Conservation (phyloP, 1,140 invertebrate species). For the Lasioglossum baleicum region DNA sequence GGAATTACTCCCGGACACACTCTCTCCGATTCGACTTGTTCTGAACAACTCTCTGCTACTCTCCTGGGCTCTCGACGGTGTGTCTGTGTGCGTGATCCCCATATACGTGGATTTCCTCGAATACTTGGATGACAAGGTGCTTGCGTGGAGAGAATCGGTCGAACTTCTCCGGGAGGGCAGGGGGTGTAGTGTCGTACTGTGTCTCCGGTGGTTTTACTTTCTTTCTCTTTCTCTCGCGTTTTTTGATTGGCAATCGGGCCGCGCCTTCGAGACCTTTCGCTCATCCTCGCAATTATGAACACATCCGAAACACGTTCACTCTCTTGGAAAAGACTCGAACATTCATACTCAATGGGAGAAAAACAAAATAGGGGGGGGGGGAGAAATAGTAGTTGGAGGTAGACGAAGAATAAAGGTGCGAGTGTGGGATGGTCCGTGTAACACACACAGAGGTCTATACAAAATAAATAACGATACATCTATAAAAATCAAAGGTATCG, state of each 20-base stretch:
- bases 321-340: conserved; percentile 26
- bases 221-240: conserved; percentile 10
- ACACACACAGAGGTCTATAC: conserved; percentile 69
- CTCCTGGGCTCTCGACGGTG: background rate
- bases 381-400: background rate
- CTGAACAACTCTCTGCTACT: no score
- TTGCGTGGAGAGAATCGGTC: conserved; percentile 7
- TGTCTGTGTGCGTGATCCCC: no score
- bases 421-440: conserved; percentile 57
- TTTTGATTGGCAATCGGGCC: conserved; percentile 65
- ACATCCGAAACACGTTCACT: conserved; percentile 39
- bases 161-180: conserved; percentile 10
- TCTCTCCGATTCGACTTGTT: background rate
- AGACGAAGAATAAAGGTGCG: conserved; percentile 30
- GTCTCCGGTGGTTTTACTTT: background rate
- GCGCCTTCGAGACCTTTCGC: conserved; percentile 45
- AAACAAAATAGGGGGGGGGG: background rate
- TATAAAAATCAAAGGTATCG: conserved; percentile 53
- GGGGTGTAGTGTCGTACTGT: conserved; percentile 31
- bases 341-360: conserved; percentile 27
- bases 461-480: conserved; percentile 77
- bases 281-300: conserved; percentile 25
- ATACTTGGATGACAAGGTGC: no score
- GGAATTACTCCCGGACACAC: background rate
- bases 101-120: no score